Conservation (phyloP, 2,888 invertebrate genomes). For the Cetonia aurata region DNA sequence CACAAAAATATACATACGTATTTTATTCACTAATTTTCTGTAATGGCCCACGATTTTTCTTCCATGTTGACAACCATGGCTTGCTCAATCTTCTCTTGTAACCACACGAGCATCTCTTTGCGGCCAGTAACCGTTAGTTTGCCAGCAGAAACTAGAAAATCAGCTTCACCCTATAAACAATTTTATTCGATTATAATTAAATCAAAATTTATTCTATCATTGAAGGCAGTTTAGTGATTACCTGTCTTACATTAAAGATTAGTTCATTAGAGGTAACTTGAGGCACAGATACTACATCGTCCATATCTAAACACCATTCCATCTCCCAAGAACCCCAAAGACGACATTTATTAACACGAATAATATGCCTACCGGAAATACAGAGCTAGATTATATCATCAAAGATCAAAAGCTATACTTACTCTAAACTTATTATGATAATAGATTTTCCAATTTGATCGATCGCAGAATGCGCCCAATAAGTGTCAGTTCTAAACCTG, state of each 20-base stretch:
- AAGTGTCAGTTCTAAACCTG: conserved; percentile 76
- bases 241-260: conserved; percentile 81
- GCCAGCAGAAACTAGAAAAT: conserved; percentile 68
- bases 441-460: conserved; percentile 74
- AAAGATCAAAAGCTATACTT: conserved; percentile 58
- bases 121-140: conserved; percentile 78
- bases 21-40: conserved; percentile 49
- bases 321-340: conserved; percentile 81
- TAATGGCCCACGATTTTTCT: conserved; percentile 73
- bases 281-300: conserved; percentile 79
- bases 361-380: conserved; percentile 73
- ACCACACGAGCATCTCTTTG: conserved; percentile 75
- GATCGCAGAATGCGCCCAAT: conserved; percentile 78
- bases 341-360: conserved; percentile 78
- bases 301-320: conserved; percentile 80
- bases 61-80: conserved; percentile 81
- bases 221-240: conserved; percentile 59
- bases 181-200: neutral
- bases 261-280: conserved; percentile 73
- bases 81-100: conserved; percentile 80
- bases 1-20: conserved; percentile 31
- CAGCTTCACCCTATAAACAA: conserved; percentile 59
- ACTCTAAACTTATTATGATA: conserved; percentile 79
- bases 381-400: neutral
- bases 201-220: too few species aligned